Percentiles rank a stretch among this genome's conserved stretches.
Evolutionary conservation across 2,888 invertebrate genomes (phyloP).

Genomic region (Chrysomela aeneicollis): DNA sequence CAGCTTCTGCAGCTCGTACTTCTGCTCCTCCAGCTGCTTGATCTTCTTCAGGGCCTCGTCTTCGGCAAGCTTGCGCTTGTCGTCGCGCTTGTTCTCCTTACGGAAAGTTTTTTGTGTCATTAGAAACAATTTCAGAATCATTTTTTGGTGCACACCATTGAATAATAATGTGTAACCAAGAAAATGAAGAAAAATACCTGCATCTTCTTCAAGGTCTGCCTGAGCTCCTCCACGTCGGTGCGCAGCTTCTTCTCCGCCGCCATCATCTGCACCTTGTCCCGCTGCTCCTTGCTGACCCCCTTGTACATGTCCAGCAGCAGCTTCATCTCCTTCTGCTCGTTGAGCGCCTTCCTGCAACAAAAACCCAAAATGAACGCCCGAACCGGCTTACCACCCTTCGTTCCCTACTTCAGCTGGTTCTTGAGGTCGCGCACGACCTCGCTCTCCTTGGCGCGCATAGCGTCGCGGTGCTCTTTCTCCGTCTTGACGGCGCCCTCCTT

Average conservation of each 20-base stretch:
- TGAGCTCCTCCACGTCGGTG: slow-evolving; percentile 88
- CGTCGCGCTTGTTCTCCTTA: slow-evolving; percentile 90
- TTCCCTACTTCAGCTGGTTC: slow-evolving; percentile 86
- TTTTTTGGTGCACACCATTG: no score
- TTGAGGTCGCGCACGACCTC: slow-evolving; percentile 87
- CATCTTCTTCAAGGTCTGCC: slow-evolving; percentile 84
- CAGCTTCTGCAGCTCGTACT: slow-evolving; percentile 90
- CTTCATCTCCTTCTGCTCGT: slow-evolving; percentile 95
- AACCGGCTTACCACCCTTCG: no score
- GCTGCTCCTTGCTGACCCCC: slow-evolving; percentile 94
- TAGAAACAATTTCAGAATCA: no score
- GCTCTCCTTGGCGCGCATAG: slow-evolving; percentile 71
- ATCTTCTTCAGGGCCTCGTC: slow-evolving; percentile 95
- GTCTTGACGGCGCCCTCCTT: slow-evolving; percentile 69
- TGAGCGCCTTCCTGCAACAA: slow-evolving; percentile 80
- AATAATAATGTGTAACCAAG: no score
- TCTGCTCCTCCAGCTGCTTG: slow-evolving; percentile 92
- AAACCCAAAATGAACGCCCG: no score
- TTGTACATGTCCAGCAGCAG: slow-evolving; percentile 95
- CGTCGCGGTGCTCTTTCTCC: slow-evolving; percentile 71
- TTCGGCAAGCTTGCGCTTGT: slow-evolving; percentile 88
- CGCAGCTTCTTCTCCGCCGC: slow-evolving; percentile 91
- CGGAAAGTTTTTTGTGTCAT: no score
- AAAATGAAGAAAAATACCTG: slow-evolving; percentile 67
- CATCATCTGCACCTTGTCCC: slow-evolving; percentile 96